Evolutionary conservation across 1,140 invertebrate species (phyloP), one percentile per base, ranked within the genome.

Genomic region (Chironomus striatipennis): DNA sequence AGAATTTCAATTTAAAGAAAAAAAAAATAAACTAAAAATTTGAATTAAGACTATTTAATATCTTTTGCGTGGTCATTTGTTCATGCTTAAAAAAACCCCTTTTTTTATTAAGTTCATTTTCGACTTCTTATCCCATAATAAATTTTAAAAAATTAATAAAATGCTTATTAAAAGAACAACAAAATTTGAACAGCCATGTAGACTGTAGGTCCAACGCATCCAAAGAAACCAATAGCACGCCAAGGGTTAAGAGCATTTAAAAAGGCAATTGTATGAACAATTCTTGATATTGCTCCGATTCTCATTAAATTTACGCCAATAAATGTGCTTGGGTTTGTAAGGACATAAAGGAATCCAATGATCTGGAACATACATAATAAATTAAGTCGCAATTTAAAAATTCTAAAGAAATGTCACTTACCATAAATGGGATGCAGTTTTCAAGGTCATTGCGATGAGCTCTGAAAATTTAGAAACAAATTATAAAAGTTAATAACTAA

Each of bases 331-430:
- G 70, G 18, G 24, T 18, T 74, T 57, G 34, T 47, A 6, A 73
- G 10, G 73, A 42, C 24, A 73, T 34, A 74, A 21, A 20, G 17
- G 5, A 65, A 12, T 18, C 20, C 75, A 42, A 57, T 70, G 3
- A 73, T 75, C n/a, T n/a, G n/a, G n/a, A n/a, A n/a, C 93, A 75
- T 91, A 93, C 78, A 93, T 91, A 0, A 92, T 92, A 81, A 91
- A 95, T 81, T 93, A 81, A 81, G 83, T 79, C 72, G n/a, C n/a
- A n/a, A n/a, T n/a, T n/a, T n/a, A n/a, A n/a, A n/a, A n/a, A n/a
- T n/a, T n/a, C n/a, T n/a, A n/a, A n/a, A n/a, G n/a, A n/a, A n/a
- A n/a, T n/a, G n/a, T n/a, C n/a, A n/a, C n/a, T n/a, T n/a, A n/a
- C n/a, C n/a, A n/a, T n/a, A n/a, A n/a, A 93, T 2, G 87, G 82